These are phyloP conservation scores for Australoheros facetus DNA, from an alignment of 2,797 vertebrate genomes.

Conservation along the genomic window DNA sequence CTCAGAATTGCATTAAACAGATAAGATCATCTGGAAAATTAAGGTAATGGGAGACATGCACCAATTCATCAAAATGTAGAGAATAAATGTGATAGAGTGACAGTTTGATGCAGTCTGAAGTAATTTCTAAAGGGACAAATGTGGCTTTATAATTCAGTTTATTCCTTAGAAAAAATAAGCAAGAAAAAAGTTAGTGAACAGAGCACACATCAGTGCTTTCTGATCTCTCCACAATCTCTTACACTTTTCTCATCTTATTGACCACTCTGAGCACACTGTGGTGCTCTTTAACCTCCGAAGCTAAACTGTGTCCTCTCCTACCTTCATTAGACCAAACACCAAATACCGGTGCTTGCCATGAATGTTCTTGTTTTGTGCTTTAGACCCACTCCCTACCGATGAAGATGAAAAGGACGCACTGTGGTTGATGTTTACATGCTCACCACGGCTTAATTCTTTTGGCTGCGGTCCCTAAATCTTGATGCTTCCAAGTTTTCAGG, in stretches of 20 bases:
- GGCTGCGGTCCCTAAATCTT: conserved; percentile 23
- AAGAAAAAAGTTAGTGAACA: not conserved
- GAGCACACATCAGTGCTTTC: not conserved
- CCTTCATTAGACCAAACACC: conserved; percentile 41
- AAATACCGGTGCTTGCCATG: conserved; percentile 50
- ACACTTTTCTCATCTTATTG: conserved; percentile 13
- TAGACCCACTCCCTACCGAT: conserved; percentile 12
- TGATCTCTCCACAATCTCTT: not conserved
- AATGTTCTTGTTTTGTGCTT: conserved; percentile 49
- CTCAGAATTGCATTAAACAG: not conserved
- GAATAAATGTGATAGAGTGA: not conserved
- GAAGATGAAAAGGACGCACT: conserved; percentile 53
- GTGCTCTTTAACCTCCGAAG: conserved; percentile 9
- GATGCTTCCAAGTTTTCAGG: conserved; percentile 17
- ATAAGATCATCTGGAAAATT: not conserved
- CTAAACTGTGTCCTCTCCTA: conserved; percentile 28
- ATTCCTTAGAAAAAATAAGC: not conserved
- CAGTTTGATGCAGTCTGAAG: not conserved
- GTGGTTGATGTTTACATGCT: conserved; percentile 52
- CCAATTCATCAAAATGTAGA: not conserved
- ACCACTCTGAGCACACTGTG: not conserved
- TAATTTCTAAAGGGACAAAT: not conserved
- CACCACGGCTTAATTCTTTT: conserved; percentile 39
- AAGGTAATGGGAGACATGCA: not conserved
- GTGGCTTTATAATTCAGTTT: not conserved